phyloP scores from a whole-genome alignment of 2,888 invertebrate genomes.

The Invenusta paracnida region DNA sequence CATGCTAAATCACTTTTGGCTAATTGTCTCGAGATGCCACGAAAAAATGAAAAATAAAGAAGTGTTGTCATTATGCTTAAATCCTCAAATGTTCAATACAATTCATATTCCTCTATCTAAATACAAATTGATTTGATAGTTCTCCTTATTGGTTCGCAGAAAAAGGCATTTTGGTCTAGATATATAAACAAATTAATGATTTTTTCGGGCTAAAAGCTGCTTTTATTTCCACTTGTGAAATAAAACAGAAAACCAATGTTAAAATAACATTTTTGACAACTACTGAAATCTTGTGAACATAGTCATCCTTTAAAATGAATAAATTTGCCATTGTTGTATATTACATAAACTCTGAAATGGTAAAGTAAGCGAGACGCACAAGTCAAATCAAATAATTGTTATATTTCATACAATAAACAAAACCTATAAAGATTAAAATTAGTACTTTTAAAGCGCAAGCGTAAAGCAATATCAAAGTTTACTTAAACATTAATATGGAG shows the following conservation, averaged over 20 bases:
- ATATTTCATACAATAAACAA: conserved; percentile 21
- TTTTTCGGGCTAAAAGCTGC: not conserved
- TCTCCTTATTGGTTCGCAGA: not conserved
- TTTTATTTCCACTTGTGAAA: conserved; percentile 26
- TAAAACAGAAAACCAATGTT: conserved; percentile 22
- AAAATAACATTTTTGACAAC: not conserved
- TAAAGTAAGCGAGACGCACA: not conserved
- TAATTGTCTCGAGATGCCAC: not conserved
- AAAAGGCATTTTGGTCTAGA: conserved; percentile 14
- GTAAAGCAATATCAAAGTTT: conserved; percentile 13
- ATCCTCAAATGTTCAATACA: conserved; percentile 22
- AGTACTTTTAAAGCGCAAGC: conserved; percentile 5
- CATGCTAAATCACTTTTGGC: no score
- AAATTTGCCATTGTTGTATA: conserved; percentile 6
- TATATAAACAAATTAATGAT: not conserved
- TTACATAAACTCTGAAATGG: not conserved
- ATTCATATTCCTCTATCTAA: conserved; percentile 4
- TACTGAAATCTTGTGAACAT: not conserved
- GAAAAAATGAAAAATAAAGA: not conserved
- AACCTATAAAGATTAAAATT: conserved; percentile 24
- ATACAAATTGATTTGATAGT: conserved; percentile 16
- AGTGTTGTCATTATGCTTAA: conserved; percentile 11
- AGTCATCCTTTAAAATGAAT: conserved; percentile 6
- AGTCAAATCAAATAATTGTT: not conserved
- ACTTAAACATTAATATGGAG: not conserved